These are phyloP conservation scores for Aselliscus stoliczkanus DNA, from an alignment of 2,797 vertebrate genomes.

Conservation along the genomic window DNA sequence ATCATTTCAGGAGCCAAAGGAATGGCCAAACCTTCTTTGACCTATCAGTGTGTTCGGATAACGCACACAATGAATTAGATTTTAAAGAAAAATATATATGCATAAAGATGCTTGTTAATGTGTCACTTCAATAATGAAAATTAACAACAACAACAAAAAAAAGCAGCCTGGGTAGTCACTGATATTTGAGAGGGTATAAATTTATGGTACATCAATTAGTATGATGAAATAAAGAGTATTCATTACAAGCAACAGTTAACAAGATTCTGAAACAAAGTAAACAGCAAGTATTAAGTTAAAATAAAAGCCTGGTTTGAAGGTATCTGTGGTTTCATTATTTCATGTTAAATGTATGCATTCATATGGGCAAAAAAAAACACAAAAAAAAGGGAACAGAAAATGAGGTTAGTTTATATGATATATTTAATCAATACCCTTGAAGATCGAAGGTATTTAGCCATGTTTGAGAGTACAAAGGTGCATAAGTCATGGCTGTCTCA, in stretches of 20 bases:
- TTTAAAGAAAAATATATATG: conserved; percentile 10
- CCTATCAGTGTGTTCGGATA: background rate
- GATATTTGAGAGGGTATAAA: background rate
- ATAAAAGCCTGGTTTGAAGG: background rate
- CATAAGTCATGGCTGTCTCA: background rate
- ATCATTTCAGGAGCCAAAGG: background rate
- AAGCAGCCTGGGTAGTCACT: background rate
- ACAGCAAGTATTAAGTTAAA: background rate
- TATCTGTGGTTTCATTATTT: background rate
- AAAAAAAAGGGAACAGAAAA: background rate
- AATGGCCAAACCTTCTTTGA: background rate
- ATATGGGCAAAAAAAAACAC: background rate
- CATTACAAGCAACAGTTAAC: background rate
- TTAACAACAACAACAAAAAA: conserved; percentile 7
- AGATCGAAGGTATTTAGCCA: background rate
- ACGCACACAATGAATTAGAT: background rate
- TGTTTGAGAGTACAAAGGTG: background rate
- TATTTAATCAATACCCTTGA: background rate
- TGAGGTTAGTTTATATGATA: background rate
- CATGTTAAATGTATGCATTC: background rate
- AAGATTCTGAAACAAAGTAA: background rate
- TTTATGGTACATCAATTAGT: background rate
- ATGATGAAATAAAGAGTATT: conserved; percentile 39
- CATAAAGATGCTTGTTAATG: conserved; percentile 4
- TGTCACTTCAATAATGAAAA: conserved; percentile 34